Conservation (phyloP, 1,140 invertebrate genomes). For the Ceratosolen solmsi region DNA sequence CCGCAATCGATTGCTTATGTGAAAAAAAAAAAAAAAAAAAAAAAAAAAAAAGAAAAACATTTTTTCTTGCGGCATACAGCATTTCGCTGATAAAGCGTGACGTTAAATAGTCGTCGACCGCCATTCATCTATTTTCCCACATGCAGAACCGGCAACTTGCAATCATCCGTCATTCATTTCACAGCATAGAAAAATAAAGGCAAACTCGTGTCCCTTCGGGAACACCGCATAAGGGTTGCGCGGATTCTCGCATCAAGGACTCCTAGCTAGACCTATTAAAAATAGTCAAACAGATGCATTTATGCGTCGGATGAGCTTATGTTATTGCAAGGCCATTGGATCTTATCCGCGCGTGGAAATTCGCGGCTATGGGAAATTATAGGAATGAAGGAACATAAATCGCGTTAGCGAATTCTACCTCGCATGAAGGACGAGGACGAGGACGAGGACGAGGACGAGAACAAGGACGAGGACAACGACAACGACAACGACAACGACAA, state of each 20-base stretch:
- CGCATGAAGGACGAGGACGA: conserved; percentile 62
- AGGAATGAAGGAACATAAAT: conserved; percentile 23
- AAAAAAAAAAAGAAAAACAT: too few species aligned
- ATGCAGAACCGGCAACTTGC: conserved; percentile 62
- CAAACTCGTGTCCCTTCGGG: conserved; percentile 35
- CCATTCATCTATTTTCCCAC: conserved; percentile 56
- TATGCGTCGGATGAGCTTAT: conserved; percentile 8
- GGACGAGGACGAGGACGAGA: too few species aligned
- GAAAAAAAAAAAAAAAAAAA: too few species aligned
- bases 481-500: too few species aligned
- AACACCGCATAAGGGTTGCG: background rate
- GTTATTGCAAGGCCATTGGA: too few species aligned
- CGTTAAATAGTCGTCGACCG: background rate
- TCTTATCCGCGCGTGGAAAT: conserved; percentile 48
- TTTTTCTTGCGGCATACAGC: background rate
- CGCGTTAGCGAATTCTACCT: conserved; percentile 65
- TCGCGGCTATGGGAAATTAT: conserved; percentile 49
- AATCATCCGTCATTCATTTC: conserved; percentile 66
- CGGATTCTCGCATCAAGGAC: too few species aligned
- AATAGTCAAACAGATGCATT: conserved; percentile 43
- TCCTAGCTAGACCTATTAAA: conserved; percentile 31
- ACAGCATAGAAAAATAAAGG: conserved; percentile 63
- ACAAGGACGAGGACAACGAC: too few species aligned
- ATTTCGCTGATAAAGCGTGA: conserved; percentile 3
- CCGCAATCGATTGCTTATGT: conserved; percentile 29